Evolutionary conservation across 2,113 vertebrate species (phyloP), one percentile per base, ranked within the genome.

Genomic region (Hippocampus zosterae): DNA sequence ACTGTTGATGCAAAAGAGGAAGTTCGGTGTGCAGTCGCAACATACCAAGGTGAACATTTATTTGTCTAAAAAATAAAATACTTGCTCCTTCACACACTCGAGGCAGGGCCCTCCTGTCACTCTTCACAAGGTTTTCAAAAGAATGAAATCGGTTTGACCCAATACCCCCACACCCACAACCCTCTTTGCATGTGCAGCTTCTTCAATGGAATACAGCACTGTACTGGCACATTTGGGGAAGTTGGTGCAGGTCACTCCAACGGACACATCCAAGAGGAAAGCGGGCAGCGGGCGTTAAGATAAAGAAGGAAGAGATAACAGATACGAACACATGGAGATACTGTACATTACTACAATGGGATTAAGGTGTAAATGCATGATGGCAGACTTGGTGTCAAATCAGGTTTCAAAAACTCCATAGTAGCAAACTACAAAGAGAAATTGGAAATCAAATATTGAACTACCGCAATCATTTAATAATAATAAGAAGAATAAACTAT

Each of bases 1-100:
- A 75, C 86, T 82, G 81, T 84, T 88, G 70, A 71, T 72, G 48
- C 48, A 88, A 92, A 92, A 89, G 84, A 63, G 90, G 91, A 92
- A 92, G 88, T 84, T 44, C 19, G 46, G 61, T 75, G 81, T 61
- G 41, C 21, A 41, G 72, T 75, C 71, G 68, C 70, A 78, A 70
- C 82, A 79, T 85, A 70, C 65, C 77, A 23, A 68, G 53, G 70
- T 71, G 75, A 87, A 85, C 74, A 50, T 71, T 71, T 75, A 74
- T 84, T 81, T 81, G 79, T 70, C 77, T 66, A 77, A 75, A 33
- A 33, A 29, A 29, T 29, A 33, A 79, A 72, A 52, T 40, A 65
- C 61, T 78, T 61, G 65, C 69, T 68, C 11, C 46, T 69, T 73
- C 29, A 66, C 65, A 76, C 77, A 76, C 68, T 13, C 44, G 21